These are phyloP conservation scores for Tachuris rubrigastra DNA, from an alignment of 2,113 vertebrate species.

Conservation along the genomic window DNA sequence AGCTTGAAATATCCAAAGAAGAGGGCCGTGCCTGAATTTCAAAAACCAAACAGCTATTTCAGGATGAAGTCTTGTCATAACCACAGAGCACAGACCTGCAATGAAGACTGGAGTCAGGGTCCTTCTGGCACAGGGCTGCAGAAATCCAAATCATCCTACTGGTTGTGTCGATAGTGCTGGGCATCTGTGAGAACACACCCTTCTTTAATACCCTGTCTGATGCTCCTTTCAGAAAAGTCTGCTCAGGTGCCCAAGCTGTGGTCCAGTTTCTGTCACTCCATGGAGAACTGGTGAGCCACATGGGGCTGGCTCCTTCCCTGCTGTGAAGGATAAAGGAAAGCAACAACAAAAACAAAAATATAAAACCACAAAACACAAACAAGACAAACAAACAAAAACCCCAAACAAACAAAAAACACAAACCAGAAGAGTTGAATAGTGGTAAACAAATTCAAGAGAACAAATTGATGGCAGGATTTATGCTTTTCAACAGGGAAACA, in stretches of 20 bases:
- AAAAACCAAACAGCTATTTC: conserved; percentile 27
- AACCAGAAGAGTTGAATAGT: neutral
- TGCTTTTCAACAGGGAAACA: neutral
- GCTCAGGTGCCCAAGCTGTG: neutral
- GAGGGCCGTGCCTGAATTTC: neutral
- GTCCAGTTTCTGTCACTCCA: neutral
- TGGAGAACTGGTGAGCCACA: neutral
- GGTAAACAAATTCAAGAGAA: neutral
- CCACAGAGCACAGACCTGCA: conserved; percentile 33
- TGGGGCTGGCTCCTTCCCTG: neutral
- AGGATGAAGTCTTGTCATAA: conserved; percentile 18
- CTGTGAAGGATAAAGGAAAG: neutral
- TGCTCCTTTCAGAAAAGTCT: conserved; percentile 37
- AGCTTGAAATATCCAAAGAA: conserved; percentile 25
- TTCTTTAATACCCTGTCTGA: conserved; percentile 3
- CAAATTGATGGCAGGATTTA: neutral
- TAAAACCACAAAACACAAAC: neutral
- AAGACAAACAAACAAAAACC: neutral
- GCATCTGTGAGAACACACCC: neutral
- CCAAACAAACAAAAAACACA: neutral
- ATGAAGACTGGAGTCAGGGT: neutral
- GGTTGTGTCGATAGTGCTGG: neutral
- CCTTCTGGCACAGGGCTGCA: neutral
- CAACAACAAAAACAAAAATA: neutral
- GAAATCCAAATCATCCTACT: neutral